A percentile compares a stretch with the other conserved stretches of the same genome.
Evolutionary conservation across 2,888 invertebrate species (phyloP).

Genomic region (Sesia bembeciformis): DNA sequence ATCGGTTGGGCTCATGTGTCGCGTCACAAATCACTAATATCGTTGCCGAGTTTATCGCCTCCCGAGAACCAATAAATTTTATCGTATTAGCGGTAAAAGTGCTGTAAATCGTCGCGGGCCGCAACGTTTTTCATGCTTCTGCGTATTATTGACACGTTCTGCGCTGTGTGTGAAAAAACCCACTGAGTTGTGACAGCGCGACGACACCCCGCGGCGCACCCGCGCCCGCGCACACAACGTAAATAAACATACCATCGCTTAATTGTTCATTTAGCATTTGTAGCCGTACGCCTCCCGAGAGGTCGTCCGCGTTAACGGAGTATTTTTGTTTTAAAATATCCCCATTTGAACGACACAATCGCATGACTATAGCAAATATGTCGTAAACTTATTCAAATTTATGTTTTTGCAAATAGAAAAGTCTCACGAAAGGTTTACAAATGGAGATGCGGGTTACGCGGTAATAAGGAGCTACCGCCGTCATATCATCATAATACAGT

Average conservation of each 20-base stretch:
- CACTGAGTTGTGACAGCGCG: conserved; percentile 26
- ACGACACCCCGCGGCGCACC: conserved; percentile 16
- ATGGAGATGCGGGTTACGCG: too few relatives aligned
- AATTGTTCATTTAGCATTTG: too few relatives aligned
- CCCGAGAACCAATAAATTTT: conserved; percentile 46
- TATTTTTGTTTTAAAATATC: too few relatives aligned
- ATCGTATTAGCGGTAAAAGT: conserved; percentile 35
- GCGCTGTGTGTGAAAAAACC: conserved; percentile 17
- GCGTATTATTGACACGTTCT: conserved; percentile 17
- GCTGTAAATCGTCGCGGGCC: conserved; percentile 23
- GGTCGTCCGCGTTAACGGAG: too few relatives aligned
- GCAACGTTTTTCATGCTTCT: conserved; percentile 26
- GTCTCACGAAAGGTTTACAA: too few relatives aligned
- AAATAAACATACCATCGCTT: conserved; percentile 3
- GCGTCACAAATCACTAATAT: conserved; percentile 8
- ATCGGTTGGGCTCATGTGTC: not conserved
- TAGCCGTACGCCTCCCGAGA: too few relatives aligned
- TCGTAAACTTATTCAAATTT: too few relatives aligned
- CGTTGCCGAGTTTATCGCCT: conserved; percentile 14
- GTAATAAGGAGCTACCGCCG: too few relatives aligned
- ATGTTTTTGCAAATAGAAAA: too few relatives aligned
- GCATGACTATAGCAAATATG: too few relatives aligned
- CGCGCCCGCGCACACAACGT: conserved; percentile 6
- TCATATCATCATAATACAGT: too few relatives aligned
- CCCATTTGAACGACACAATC: too few relatives aligned